A percentile compares a stretch with the other conserved stretches of the same genome.
These are phyloP conservation scores for Tricholauxania praeusta DNA, from an alignment of 2,888 invertebrate species.

Conservation along the genomic window DNA sequence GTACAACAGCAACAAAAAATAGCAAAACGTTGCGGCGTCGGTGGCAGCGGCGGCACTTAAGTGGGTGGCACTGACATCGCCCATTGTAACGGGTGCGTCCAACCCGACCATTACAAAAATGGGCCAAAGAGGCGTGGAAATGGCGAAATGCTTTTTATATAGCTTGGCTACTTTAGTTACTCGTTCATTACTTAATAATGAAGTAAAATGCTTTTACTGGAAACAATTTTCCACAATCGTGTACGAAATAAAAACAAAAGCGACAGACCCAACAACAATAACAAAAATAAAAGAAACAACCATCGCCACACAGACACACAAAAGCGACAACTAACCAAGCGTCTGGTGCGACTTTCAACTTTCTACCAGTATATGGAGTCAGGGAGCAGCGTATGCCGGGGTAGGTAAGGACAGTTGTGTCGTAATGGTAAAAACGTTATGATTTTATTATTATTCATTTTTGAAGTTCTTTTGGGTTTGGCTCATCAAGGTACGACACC, in stretches of 20 bases:
- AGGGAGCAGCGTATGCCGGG: too few species aligned
- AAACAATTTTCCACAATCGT: constrained; percentile 13
- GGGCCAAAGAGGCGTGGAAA: constrained; percentile 6
- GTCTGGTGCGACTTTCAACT: not conserved
- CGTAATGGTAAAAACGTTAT: constrained; percentile 25
- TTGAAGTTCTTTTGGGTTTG: not conserved
- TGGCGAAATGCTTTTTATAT: constrained; percentile 13
- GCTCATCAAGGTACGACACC: constrained; percentile 26
- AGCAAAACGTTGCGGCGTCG: not conserved
- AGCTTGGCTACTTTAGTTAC: constrained; percentile 19
- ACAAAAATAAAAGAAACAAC: not conserved
- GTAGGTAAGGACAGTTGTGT: not conserved
- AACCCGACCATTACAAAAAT: too few species aligned
- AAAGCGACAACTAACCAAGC: constrained; percentile 23
- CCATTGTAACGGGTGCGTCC: too few species aligned
- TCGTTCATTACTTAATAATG: constrained; percentile 34
- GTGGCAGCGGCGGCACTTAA: not conserved
- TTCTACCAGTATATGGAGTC: too few species aligned
- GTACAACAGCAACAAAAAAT: too few species aligned
- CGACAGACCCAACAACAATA: not conserved
- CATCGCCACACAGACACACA: constrained; percentile 7
- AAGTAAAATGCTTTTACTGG: constrained; percentile 33
- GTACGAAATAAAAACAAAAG: constrained; percentile 7
- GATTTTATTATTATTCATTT: constrained; percentile 36
- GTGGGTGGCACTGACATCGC: constrained; percentile 4